phyloP scores from a whole-genome alignment of 2,113 vertebrate genomes.

The Steatornis caripensis region DNA sequence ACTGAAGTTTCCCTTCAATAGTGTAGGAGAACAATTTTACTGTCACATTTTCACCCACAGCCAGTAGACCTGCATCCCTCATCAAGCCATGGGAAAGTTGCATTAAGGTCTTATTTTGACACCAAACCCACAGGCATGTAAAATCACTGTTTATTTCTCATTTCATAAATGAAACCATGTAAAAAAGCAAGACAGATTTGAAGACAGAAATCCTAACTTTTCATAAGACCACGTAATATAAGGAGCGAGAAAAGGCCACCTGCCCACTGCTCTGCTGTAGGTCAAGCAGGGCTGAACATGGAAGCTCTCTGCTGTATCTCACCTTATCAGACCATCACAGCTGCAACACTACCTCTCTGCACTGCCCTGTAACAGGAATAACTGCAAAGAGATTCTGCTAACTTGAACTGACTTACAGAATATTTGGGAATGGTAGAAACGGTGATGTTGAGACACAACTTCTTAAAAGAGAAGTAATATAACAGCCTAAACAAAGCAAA shows the following conservation, averaged over 20 bases:
- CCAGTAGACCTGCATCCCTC: neutral
- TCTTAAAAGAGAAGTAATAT: neutral
- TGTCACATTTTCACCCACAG: neutral
- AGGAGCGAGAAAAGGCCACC: neutral
- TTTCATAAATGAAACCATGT: neutral
- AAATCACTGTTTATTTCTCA: neutral
- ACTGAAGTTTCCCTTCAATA: neutral
- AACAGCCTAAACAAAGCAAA: conserved; percentile 19
- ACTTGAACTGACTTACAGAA: neutral
- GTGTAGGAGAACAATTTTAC: neutral
- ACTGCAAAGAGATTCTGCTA: neutral
- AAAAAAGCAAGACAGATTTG: neutral
- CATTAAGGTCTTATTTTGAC: neutral
- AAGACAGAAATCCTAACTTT: neutral
- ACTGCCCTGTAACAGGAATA: neutral
- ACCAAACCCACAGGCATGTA: neutral
- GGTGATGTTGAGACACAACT: neutral
- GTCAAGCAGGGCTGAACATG: neutral
- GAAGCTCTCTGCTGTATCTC: neutral
- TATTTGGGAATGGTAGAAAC: neutral
- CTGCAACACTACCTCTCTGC: neutral
- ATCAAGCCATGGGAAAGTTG: neutral
- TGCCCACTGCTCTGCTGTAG: neutral
- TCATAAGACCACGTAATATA: neutral
- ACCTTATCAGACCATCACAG: neutral